These are phyloP conservation scores for Drusus annulatus DNA, from an alignment of 1,140 invertebrate genomes.

Conservation along the genomic window DNA sequence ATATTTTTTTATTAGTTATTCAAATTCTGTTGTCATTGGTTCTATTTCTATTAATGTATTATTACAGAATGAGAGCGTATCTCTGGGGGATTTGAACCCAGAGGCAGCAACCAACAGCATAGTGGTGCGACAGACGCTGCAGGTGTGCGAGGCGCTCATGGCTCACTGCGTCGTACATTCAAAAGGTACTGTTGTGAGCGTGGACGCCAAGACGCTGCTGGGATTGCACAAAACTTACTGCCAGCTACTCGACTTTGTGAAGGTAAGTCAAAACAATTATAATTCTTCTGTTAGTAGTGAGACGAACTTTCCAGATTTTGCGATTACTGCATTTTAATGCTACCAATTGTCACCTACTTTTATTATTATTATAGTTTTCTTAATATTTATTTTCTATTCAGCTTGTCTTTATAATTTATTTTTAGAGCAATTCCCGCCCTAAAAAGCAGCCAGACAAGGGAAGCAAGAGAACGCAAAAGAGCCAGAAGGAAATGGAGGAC, in stretches of 20 bases:
- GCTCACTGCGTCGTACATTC: conserved; percentile 67
- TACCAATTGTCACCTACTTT: no score
- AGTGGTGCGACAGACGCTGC: conserved; percentile 66
- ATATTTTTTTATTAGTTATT: no score
- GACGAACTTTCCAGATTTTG: no score
- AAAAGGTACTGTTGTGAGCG: neutral
- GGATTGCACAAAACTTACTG: conserved; percentile 26
- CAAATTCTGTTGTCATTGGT: no score
- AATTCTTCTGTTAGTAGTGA: no score
- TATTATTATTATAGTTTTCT: no score
- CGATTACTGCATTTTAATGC: no score
- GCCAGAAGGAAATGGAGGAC: no score
- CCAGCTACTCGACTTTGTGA: conserved; percentile 14
- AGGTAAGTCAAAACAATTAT: conserved; percentile 18
- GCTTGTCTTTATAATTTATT: no score
- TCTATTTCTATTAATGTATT: neutral
- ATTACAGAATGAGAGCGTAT: conserved; percentile 68
- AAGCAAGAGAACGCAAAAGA: conserved; percentile 51
- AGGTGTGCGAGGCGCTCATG: conserved; percentile 71
- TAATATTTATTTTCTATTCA: no score
- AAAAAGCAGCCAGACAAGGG: conserved; percentile 24
- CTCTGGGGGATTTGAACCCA: conserved; percentile 66
- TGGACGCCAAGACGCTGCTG: neutral
- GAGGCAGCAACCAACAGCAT: conserved; percentile 68
- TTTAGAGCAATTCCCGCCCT: neutral